phyloP scores from a whole-genome alignment of 2,888 invertebrate species.

The Mystacides longicornis region DNA sequence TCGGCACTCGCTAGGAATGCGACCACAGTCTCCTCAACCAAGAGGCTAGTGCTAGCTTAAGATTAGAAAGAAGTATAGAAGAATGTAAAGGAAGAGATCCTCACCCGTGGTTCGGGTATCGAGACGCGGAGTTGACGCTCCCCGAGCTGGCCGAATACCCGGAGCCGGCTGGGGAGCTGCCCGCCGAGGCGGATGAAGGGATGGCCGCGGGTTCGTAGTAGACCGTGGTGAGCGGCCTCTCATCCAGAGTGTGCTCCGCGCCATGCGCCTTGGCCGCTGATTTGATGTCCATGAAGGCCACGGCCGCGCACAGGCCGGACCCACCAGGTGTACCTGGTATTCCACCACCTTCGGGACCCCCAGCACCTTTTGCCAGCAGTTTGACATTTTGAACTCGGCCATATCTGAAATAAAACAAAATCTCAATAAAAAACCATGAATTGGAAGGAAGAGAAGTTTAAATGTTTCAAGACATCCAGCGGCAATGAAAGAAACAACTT shows the following conservation, averaged over 20 bases:
- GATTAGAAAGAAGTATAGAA: background rate
- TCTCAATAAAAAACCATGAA: background rate
- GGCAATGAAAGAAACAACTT: too few relatives aligned
- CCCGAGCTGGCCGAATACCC: slow-evolving; percentile 58
- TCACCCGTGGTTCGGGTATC: slow-evolving; percentile 27
- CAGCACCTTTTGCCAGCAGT: slow-evolving; percentile 60
- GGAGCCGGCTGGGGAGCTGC: slow-evolving; percentile 49
- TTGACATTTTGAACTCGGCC: slow-evolving; percentile 97
- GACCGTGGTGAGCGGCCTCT: slow-evolving; percentile 79
- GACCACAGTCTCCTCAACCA: too few relatives aligned
- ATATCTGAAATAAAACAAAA: slow-evolving; percentile 71
- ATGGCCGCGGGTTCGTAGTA: slow-evolving; percentile 83
- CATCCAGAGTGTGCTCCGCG: slow-evolving; percentile 82
- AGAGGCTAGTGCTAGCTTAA: background rate
- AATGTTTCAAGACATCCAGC: too few relatives aligned
- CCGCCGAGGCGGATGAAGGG: slow-evolving; percentile 53
- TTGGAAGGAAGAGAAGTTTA: too few relatives aligned
- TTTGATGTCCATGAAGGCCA: slow-evolving; percentile 95
- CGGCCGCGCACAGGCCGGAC: slow-evolving; percentile 73
- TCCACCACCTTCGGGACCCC: slow-evolving; percentile 42
- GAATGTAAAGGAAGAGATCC: slow-evolving; percentile 1
- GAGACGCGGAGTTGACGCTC: slow-evolving; percentile 48
- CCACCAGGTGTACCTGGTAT: slow-evolving; percentile 51
- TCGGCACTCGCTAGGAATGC: too few relatives aligned
- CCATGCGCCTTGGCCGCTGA: slow-evolving; percentile 91